A percentile compares a stretch with the other conserved stretches of the same genome.
phyloP scores from a whole-genome alignment of 1,140 invertebrate genomes.

The Cydia amplana region DNA sequence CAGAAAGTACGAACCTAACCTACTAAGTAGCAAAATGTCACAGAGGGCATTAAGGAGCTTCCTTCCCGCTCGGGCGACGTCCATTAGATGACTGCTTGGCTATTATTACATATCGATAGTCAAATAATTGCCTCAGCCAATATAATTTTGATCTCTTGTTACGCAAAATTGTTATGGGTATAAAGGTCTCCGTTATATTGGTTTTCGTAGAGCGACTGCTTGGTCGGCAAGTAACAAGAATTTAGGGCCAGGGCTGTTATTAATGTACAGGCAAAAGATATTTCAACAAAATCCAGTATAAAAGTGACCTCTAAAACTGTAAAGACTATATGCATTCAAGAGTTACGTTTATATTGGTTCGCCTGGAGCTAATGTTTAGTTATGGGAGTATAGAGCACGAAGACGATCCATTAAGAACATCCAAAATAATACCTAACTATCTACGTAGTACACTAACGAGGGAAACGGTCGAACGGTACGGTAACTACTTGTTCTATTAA shows the following conservation, averaged over 20 bases:
- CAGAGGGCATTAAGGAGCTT: constrained; percentile 27
- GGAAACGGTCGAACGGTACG: background rate
- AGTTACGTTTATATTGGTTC: background rate
- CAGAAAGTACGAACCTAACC: constrained; percentile 9
- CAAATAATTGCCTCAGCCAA: background rate
- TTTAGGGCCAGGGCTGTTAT: background rate
- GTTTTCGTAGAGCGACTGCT: background rate
- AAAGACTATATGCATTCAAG: background rate
- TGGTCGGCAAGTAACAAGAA: background rate
- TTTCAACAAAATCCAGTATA: background rate
- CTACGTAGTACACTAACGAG: background rate
- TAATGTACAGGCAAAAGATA: too few species aligned
- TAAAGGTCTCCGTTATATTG: background rate
- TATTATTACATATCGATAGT: background rate
- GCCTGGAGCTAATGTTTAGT: background rate
- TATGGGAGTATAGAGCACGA: background rate
- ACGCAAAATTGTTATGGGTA: background rate
- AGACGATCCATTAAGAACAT: constrained; percentile 20
- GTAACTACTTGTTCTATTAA: background rate
- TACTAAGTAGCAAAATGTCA: constrained; percentile 29
- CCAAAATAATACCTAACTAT: constrained; percentile 14
- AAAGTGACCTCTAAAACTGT: background rate
- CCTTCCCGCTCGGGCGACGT: constrained; percentile 21
- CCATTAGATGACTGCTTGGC: constrained; percentile 23
- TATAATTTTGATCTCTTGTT: background rate